Evolutionary conservation across 2,797 vertebrate genomes (phyloP).

Genomic region (Sebastes minor): DNA sequence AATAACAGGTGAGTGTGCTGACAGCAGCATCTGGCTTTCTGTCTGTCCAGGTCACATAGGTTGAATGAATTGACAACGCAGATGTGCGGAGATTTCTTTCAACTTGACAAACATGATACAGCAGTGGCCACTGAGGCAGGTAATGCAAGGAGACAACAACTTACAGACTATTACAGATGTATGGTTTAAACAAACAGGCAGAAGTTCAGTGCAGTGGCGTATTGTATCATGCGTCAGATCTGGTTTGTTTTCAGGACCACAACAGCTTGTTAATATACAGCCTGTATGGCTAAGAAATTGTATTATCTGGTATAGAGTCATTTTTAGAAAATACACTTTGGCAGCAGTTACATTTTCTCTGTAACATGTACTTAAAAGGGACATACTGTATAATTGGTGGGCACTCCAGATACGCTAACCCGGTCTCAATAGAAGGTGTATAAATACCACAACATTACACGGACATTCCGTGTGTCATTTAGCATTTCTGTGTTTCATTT

Average conservation of each 20-base stretch:
- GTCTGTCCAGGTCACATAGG: conserved; percentile 15
- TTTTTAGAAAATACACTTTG: background rate
- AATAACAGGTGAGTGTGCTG: conserved; percentile 37
- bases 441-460: no score
- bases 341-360: background rate
- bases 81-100: background rate
- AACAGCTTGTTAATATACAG: background rate
- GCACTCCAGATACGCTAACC: no score
- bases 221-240: background rate
- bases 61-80: conserved; percentile 7
- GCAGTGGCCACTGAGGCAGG: background rate
- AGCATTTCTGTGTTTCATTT: no score
- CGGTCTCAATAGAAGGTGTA: no score
- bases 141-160: background rate
- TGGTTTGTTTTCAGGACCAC: background rate
- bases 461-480: no score
- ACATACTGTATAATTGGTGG: no score
- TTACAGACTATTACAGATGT: background rate
- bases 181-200: background rate
- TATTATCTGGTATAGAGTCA: background rate
- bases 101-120: background rate
- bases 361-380: background rate
- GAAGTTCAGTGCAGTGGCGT: background rate
- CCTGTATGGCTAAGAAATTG: background rate
- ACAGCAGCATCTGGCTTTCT: conserved; percentile 39